Evolutionary conservation across 2,888 invertebrate genomes (phyloP).

Genomic region (Hesperia comma): DNA sequence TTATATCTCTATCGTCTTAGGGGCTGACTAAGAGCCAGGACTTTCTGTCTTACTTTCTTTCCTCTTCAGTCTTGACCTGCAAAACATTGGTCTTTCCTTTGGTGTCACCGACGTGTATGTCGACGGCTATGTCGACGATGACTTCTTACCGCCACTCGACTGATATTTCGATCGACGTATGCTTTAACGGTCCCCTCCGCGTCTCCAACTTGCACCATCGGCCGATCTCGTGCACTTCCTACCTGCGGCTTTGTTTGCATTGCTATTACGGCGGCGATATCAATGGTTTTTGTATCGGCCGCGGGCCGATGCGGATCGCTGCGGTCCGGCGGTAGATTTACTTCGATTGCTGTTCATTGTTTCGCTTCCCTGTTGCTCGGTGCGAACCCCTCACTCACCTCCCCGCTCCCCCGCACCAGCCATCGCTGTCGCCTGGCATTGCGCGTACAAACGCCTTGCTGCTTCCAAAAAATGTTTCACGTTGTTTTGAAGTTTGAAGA

Average conservation of each 20-base stretch:
- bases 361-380: constrained; percentile 40
- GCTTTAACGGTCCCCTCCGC: no score
- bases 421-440: background rate
- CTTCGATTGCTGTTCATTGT: constrained; percentile 39
- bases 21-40: no score
- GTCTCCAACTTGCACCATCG: constrained; percentile 42
- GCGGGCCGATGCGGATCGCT: constrained; percentile 45
- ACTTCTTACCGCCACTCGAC: no score
- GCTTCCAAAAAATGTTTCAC: background rate
- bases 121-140: no score
- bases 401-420: background rate
- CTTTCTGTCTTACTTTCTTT: no score
- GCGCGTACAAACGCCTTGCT: constrained; percentile 2
- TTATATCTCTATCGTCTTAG: no score
- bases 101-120: no score
- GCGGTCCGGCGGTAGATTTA: constrained; percentile 40
- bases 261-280: constrained; percentile 63
- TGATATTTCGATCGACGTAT: no score
- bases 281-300: constrained; percentile 65
- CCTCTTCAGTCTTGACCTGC: no score
- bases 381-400: background rate
- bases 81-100: no score
- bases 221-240: constrained; percentile 51
- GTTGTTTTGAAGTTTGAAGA: constrained; percentile 1
- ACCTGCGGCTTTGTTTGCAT: constrained; percentile 70